A percentile compares a stretch with the other conserved stretches of the same genome.
Evolutionary conservation across 2,797 vertebrate species (phyloP).

Genomic region (Lutra lutra): DNA sequence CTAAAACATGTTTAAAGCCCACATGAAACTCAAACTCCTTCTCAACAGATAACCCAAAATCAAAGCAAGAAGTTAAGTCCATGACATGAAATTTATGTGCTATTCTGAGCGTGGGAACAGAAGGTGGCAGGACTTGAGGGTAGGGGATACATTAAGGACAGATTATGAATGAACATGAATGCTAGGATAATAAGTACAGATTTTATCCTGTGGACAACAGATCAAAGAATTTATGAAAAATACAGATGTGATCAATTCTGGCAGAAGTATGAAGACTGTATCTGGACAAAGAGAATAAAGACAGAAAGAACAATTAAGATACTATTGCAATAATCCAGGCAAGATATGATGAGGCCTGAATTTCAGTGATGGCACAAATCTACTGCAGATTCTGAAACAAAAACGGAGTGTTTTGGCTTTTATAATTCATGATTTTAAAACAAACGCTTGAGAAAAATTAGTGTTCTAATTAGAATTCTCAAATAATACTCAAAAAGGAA

Average conservation of each 20-base stretch:
- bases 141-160: slow-evolving; percentile 3
- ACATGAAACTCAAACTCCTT: slow-evolving; percentile 37
- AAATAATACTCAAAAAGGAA: slow-evolving; percentile 47
- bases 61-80: not conserved
- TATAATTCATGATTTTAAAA: slow-evolving; percentile 44
- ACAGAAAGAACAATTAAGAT: not conserved
- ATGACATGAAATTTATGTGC: slow-evolving; percentile 7
- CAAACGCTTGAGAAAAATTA: slow-evolving; percentile 37
- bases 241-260: not conserved
- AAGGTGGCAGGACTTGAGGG: not conserved
- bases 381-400: slow-evolving; percentile 48
- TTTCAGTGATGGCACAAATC: slow-evolving; percentile 25
- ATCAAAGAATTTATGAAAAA: slow-evolving; percentile 61
- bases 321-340: not conserved
- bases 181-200: not conserved
- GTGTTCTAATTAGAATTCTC: slow-evolving; percentile 45
- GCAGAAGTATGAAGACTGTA: not conserved
- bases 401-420: slow-evolving; percentile 31
- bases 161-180: slow-evolving; percentile 15
- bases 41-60: slow-evolving; percentile 42
- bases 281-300: slow-evolving; percentile 2
- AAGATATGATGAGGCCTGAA: not conserved
- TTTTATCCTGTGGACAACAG: slow-evolving; percentile 33
- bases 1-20: not conserved
- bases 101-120: not conserved